Percentiles rank a stretch among this genome's conserved stretches.
These are phyloP conservation scores for Phalacrocorax pelagicus DNA, from an alignment of 2,113 vertebrate genomes.

Conservation along the genomic window DNA sequence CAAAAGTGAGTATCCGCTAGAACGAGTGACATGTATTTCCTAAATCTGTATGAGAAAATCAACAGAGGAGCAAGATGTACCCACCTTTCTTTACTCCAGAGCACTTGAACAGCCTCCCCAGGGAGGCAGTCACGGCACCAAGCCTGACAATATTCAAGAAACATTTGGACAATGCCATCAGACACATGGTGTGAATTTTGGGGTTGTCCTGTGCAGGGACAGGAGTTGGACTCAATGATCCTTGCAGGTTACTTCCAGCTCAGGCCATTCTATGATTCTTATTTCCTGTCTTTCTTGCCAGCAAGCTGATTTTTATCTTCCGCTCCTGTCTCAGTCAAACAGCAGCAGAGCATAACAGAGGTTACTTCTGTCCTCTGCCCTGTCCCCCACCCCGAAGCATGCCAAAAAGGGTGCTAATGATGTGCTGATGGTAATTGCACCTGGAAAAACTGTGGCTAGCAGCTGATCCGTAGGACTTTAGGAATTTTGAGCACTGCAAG, in stretches of 20 bases:
- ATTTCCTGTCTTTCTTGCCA: not conserved
- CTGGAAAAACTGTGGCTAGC: not conserved
- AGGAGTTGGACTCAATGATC: no score
- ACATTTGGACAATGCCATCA: no score
- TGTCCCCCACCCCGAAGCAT: not conserved
- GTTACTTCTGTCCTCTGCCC: not conserved
- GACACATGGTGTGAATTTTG: no score
- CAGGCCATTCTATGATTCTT: not conserved
- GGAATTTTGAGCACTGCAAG: not conserved
- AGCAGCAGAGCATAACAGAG: not conserved
- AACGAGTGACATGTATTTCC: not conserved
- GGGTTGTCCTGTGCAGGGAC: no score
- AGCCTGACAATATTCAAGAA: no score
- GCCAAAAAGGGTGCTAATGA: not conserved
- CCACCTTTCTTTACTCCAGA: not conserved
- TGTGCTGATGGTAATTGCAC: not conserved
- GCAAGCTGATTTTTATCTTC: not conserved
- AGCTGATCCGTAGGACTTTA: not conserved
- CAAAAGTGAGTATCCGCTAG: constrained; percentile 75
- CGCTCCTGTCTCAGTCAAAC: not conserved
- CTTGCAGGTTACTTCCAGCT: no score
- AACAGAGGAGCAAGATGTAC: not conserved
- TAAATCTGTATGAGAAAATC: not conserved
- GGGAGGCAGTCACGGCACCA: no score
- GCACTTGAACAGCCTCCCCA: no score